Evolutionary conservation across 2,888 invertebrate species (phyloP).

Genomic region (Chrysolina americana): DNA sequence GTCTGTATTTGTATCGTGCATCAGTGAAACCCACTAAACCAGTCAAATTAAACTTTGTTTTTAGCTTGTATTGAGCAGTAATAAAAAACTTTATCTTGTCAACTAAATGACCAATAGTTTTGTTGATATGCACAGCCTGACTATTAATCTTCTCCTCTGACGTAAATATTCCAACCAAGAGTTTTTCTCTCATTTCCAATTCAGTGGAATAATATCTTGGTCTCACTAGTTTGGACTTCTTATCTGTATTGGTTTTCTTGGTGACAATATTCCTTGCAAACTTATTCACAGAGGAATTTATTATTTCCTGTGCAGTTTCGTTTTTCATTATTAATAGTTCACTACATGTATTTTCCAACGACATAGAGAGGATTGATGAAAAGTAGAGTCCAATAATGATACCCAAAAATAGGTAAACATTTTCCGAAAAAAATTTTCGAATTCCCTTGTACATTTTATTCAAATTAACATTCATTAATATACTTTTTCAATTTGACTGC

Average conservation of each 20-base stretch:
- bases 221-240: constrained; percentile 76
- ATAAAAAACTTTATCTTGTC: constrained; percentile 80
- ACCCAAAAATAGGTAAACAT: constrained; percentile 61
- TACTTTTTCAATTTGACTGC: neutral
- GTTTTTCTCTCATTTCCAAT: constrained; percentile 90
- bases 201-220: constrained; percentile 97
- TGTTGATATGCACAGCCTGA: constrained; percentile 88
- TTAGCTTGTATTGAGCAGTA: constrained; percentile 67
- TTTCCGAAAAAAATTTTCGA: constrained; percentile 54
- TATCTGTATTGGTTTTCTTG: constrained; percentile 53
- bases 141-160: constrained; percentile 81
- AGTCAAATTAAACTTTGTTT: constrained; percentile 64
- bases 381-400: constrained; percentile 61
- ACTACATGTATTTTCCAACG: constrained; percentile 49
- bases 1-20: constrained; percentile 80
- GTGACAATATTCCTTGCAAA: constrained; percentile 51
- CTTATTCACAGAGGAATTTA: constrained; percentile 54
- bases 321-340: constrained; percentile 42
- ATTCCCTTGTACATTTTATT: constrained; percentile 36
- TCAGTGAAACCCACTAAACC: constrained; percentile 90
- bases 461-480: neutral
- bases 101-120: constrained; percentile 86
- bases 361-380: constrained; percentile 54
- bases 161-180: constrained; percentile 90
- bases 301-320: constrained; percentile 54